These are phyloP conservation scores for Catostomus latipinnis DNA, from an alignment of 2,797 vertebrate species.

Conservation along the genomic window DNA sequence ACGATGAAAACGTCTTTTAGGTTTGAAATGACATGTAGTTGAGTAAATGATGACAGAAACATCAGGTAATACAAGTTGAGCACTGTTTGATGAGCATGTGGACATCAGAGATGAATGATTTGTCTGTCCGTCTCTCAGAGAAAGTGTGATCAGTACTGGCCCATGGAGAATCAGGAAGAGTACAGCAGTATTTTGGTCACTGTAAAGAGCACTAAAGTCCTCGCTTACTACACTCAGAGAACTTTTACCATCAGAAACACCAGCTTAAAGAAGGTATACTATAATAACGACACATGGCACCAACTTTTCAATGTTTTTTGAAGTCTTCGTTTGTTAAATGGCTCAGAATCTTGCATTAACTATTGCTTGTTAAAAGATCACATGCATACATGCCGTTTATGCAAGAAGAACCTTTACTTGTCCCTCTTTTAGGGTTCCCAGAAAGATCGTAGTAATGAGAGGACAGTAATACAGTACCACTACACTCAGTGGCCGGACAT, in stretches of 20 bases:
- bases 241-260: conserved; percentile 88
- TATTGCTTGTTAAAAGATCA: not conserved
- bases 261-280: conserved; percentile 87
- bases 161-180: conserved; percentile 89
- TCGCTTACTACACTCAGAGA: conserved; percentile 91
- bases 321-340: not conserved
- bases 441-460: conserved; percentile 84
- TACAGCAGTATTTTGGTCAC: conserved; percentile 90
- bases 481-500: conserved; percentile 99
- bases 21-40: no score
- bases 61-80: no score
- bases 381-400: no score
- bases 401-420: not conserved
- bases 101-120: not conserved
- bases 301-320: no score
- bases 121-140: conserved; percentile 77
- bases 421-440: conserved; percentile 82
- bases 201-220: conserved; percentile 81
- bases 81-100: no score
- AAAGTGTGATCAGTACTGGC: conserved; percentile 99
- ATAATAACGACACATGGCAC: no score
- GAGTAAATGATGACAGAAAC: no score
- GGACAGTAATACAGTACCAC: conserved; percentile 88
- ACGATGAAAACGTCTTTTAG: no score
- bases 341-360: no score